These are phyloP conservation scores for Sparus aurata DNA, from an alignment of 2,797 vertebrate species.

Conservation along the genomic window DNA sequence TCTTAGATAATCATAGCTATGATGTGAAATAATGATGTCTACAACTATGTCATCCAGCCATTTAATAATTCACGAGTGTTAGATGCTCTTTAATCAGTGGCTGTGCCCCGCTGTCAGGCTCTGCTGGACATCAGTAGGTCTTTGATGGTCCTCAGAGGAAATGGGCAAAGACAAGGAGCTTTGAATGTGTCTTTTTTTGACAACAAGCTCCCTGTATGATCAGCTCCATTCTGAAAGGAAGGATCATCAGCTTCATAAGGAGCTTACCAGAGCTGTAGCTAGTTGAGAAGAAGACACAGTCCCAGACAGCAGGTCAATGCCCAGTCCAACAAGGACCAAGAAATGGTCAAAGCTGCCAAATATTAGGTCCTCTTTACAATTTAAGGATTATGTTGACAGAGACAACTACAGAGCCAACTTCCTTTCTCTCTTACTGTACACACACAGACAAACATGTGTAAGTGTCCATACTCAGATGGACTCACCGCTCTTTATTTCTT, in stretches of 20 bases:
- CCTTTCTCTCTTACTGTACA: neutral
- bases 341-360: neutral
- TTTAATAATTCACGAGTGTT: conserved; percentile 14
- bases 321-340: conserved; percentile 2
- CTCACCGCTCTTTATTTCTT: neutral
- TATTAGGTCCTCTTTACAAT: conserved; percentile 9
- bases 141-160: conserved; percentile 34
- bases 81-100: conserved; percentile 19
- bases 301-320: neutral
- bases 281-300: conserved; percentile 1
- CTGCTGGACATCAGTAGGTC: conserved; percentile 16
- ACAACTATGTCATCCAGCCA: conserved; percentile 17
- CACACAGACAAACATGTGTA: neutral
- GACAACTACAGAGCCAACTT: neutral
- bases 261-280: neutral
- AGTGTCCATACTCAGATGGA: neutral
- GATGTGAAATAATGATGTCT: conserved; percentile 27
- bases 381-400: neutral
- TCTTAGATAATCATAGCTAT: conserved; percentile 6
- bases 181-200: conserved; percentile 4
- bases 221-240: conserved; percentile 5
- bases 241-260: conserved; percentile 16
- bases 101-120: conserved; percentile 4
- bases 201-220: conserved; percentile 5
- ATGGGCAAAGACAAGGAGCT: conserved; percentile 9